phyloP scores from a whole-genome alignment of 2,797 vertebrate genomes.

The Acrossocheilus wenchowensis region DNA sequence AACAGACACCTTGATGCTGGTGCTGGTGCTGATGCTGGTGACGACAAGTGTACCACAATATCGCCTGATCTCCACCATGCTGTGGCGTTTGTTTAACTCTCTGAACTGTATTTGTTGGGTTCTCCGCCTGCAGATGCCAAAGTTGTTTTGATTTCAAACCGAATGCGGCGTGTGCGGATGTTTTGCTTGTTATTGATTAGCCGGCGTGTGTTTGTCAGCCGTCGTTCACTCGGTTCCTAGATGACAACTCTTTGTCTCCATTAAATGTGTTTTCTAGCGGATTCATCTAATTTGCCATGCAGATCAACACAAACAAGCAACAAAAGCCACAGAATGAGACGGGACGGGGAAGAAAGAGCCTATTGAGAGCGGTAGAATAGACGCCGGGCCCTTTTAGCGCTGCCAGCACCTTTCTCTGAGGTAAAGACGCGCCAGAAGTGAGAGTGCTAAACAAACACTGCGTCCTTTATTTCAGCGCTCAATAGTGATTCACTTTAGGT shows the following conservation, averaged over 20 bases:
- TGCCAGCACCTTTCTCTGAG: conserved; percentile 32
- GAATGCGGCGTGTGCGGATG: conserved; percentile 54
- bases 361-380: conserved; percentile 30
- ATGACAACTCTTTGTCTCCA: conserved; percentile 55
- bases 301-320: conserved; percentile 65
- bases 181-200: conserved; percentile 71
- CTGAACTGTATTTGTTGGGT: conserved; percentile 40
- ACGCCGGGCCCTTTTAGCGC: conserved; percentile 7
- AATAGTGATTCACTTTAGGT: conserved; percentile 1
- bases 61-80: not conserved
- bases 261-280: conserved; percentile 70
- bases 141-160: conserved; percentile 39
- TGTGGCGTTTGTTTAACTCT: conserved; percentile 11
- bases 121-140: not conserved
- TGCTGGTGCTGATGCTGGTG: conserved; percentile 3
- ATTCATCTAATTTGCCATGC: conserved; percentile 70
- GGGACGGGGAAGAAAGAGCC: conserved; percentile 62
- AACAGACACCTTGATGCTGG: conserved; percentile 22
- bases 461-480: conserved; percentile 19
- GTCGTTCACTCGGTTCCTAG: conserved; percentile 63
- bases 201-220: conserved; percentile 55
- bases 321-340: conserved; percentile 54
- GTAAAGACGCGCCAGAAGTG: conserved; percentile 50
- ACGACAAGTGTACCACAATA: not conserved
- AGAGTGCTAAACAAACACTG: conserved; percentile 63